A percentile compares a stretch with the other conserved stretches of the same genome.
These are phyloP conservation scores for Shinisaurus crocodilurus DNA, from an alignment of 2,113 vertebrate genomes.

Conservation along the genomic window DNA sequence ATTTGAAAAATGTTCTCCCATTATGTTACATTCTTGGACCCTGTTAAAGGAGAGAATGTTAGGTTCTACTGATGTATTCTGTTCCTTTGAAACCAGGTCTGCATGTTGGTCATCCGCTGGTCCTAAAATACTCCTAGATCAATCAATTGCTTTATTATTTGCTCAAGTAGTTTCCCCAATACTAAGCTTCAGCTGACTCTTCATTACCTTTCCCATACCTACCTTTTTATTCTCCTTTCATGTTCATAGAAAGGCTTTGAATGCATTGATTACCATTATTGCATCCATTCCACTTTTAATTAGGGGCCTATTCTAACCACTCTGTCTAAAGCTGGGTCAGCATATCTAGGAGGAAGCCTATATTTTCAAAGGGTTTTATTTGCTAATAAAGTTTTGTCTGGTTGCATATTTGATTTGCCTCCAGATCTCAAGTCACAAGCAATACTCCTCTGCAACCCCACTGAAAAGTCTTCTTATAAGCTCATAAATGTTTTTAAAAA, in stretches of 20 bases:
- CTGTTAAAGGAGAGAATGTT: background rate
- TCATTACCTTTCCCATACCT: conserved; percentile 25
- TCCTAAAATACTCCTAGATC: conserved; percentile 15
- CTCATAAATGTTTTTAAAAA: conserved; percentile 7
- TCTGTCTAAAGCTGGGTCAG: background rate
- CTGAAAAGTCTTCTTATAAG: background rate
- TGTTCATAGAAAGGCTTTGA: conserved; percentile 26
- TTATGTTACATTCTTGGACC: background rate
- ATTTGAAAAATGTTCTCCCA: background rate
- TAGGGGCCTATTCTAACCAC: conserved; percentile 36
- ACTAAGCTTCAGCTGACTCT: conserved; percentile 18
- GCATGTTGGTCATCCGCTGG: background rate
- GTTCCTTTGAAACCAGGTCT: conserved; percentile 8
- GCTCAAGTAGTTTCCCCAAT: background rate
- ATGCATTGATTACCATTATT: conserved; percentile 33
- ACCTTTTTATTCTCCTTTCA: conserved; percentile 46
- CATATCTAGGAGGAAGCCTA: background rate
- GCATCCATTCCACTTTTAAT: conserved; percentile 38
- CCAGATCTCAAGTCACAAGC: background rate
- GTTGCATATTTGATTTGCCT: background rate
- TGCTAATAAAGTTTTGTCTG: conserved; percentile 1
- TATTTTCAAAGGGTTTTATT: conserved; percentile 16
- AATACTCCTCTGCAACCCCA: background rate
- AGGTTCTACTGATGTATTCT: background rate
- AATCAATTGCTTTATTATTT: conserved; percentile 31